Conservation (phyloP, 1,140 invertebrate genomes). For the Nasonia giraulti region DNA sequence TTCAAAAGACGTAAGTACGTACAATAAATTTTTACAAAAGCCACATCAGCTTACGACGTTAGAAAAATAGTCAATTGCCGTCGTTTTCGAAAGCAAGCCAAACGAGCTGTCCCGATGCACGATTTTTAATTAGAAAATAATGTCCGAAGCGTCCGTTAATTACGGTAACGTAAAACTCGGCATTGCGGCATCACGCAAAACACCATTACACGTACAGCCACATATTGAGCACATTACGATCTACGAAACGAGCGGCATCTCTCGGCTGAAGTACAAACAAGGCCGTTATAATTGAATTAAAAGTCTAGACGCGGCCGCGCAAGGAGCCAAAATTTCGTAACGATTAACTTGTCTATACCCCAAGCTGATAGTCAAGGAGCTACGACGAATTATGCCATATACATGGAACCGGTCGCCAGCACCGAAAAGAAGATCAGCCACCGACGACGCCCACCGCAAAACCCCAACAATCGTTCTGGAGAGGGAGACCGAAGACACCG, state of each 20-base stretch:
- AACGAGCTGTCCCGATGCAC: not conserved
- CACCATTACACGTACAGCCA: not conserved
- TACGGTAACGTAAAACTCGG: too few species aligned
- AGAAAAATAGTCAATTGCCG: too few species aligned
- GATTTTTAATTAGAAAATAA: conserved; percentile 23
- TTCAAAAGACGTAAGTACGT: too few species aligned
- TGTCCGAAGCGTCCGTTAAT: not conserved
- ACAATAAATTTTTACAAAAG: too few species aligned
- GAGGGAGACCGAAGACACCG: too few species aligned
- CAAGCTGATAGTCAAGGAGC: not conserved
- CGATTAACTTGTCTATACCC: not conserved
- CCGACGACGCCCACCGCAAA: not conserved
- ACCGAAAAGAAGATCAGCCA: not conserved
- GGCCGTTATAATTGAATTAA: too few species aligned
- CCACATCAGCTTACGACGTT: too few species aligned
- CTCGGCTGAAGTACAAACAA: too few species aligned
- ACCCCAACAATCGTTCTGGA: not conserved
- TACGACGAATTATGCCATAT: not conserved
- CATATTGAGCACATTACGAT: too few species aligned
- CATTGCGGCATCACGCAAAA: too few species aligned
- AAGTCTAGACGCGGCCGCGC: not conserved
- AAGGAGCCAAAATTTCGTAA: not conserved
- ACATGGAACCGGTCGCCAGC: not conserved
- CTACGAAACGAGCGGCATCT: too few species aligned
- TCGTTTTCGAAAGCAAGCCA: not conserved